Base-by-base conservation (phyloP, 2,888 invertebrate genomes). In the Oithona nana region DNA sequence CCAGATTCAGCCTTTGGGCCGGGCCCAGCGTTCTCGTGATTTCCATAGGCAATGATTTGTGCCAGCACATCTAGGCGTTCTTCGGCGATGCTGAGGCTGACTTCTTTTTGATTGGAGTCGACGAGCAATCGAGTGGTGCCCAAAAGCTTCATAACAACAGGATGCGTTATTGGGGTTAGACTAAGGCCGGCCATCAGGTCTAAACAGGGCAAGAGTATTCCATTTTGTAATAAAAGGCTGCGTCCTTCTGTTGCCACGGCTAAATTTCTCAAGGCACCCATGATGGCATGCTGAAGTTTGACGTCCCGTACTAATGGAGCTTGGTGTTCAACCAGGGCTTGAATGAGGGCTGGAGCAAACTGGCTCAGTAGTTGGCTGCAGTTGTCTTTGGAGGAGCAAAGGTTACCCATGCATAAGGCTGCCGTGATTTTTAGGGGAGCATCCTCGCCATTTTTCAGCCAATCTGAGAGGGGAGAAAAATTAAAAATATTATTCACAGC, bases 261-360 rank as follows among this genome's bases (percentile, higher is more conserved):
- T 16, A 59, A 20, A 20, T 59, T 59, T 59, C 59, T 20, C 16
- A 59, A 16, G 22, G 59, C 39, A 16, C 59, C 59, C n/a, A 59
- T 24, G 1, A 59, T 39, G 24, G 59, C 59, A 28, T 59, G 59
- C 26, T 59, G 59, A 16, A 59, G 22, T 28, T 59, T 49, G 8
- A 59, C 6, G 28, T 59, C 59, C 24, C 26, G 24, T 13, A 50
- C 31, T 20, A 26, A 26, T 26, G 49, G 49, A 24, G 24, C 26
- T 26, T 59, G 59, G 3, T 48, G 28, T n/a, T 1, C 3, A 1
- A 59, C 28, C 6, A 59, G 50, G 16, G n/a, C 48, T 4, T 28
- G 22, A 29, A 59, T 24, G 8, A 59, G 24, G 6, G 24, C n/a
- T 20, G 59, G 29, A 28, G 59, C 29, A 16, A 22, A 22, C n/a